Conservation (phyloP, 2,797 vertebrate genomes). For the Acipenser transmontanus region DNA sequence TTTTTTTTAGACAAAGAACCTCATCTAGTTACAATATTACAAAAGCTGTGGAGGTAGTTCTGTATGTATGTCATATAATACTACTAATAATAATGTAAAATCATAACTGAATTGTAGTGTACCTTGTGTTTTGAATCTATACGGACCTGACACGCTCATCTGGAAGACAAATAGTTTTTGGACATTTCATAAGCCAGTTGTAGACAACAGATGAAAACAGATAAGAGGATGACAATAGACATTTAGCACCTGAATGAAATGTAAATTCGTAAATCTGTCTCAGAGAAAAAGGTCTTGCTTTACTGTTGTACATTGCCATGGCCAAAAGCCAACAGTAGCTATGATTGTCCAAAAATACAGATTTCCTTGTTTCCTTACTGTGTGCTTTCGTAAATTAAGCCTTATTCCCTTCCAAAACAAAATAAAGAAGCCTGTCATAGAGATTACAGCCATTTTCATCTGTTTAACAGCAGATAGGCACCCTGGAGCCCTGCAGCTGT, state of each 20-base stretch:
- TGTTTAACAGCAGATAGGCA: slow-evolving; percentile 10
- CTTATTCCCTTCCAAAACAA: background rate
- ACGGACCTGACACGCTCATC: background rate
- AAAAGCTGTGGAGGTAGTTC: slow-evolving; percentile 92
- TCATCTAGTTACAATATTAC: slow-evolving; percentile 66
- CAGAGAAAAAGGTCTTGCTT: background rate
- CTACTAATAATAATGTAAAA: slow-evolving; percentile 13
- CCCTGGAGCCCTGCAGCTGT: background rate
- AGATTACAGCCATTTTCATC: slow-evolving; percentile 1
- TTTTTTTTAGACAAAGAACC: slow-evolving; percentile 30
- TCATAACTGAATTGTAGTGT: background rate
- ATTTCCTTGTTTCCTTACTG: background rate
- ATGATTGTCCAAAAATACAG: background rate
- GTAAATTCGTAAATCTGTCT: slow-evolving; percentile 5
- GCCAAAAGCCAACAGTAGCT: background rate
- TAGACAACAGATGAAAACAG: slow-evolving; percentile 18
- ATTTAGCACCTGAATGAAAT: slow-evolving; percentile 31
- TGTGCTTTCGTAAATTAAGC: slow-evolving; percentile 14
- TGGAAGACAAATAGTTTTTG: slow-evolving; percentile 7
- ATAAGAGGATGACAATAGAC: slow-evolving; percentile 9
- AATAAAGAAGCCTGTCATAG: background rate
- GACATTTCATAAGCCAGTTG: slow-evolving; percentile 12
- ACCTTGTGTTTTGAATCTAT: background rate
- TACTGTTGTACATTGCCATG: background rate
- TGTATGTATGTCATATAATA: slow-evolving; percentile 46